Base-by-base conservation (phyloP, 1,140 invertebrate species). In the Diorhabda elongata region DNA sequence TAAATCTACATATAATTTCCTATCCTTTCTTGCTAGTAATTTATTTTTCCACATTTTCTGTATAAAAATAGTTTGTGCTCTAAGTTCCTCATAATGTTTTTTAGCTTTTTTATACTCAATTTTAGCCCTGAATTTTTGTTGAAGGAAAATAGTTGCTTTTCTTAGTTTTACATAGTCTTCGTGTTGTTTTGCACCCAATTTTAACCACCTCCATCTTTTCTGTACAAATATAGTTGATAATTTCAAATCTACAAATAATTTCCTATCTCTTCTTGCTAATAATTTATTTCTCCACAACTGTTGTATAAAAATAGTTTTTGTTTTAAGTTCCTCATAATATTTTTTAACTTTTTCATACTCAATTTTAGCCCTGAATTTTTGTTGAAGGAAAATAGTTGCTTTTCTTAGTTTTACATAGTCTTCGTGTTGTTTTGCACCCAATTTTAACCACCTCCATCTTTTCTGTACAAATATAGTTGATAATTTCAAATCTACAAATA, bases 381-480 rank as follows among this genome's bases (percentile, higher is more conserved):
- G 76, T 75, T 89, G 87, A 52, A 89, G 78, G 2, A 70, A 59
- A 8, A 80, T 73, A 26, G 78, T 79, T 6, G 82, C 78, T 3
- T 75, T 71, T 69, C 77, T 80, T 4, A 83, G 69, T 52, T 44
- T 26, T 42, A 79, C n/a, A 70, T 79, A 85, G 26, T 75, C 41
- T 43, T 64, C 44, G 9, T 78, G 75, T 42, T 72, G 69, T 63
- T 71, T 68, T 11, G 2, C n/a, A 7, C 7, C n/a, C 52, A 59
- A 42, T 59, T 41, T 26, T 8, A 42, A 43, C 41, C 62, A 45
- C 26, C 68, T 64, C 44, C 41, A 65, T 44, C 56, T 58, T 56
- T 52, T 70, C 65, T 82, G 79, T 67, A 81, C 75, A 4, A 72
- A 43, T 26, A 72, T 71, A 6, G 76, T 69, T 3, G 61, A 78